These are phyloP conservation scores for Malurus melanocephalus DNA, from an alignment of 2,113 vertebrate species.

Conservation along the genomic window DNA sequence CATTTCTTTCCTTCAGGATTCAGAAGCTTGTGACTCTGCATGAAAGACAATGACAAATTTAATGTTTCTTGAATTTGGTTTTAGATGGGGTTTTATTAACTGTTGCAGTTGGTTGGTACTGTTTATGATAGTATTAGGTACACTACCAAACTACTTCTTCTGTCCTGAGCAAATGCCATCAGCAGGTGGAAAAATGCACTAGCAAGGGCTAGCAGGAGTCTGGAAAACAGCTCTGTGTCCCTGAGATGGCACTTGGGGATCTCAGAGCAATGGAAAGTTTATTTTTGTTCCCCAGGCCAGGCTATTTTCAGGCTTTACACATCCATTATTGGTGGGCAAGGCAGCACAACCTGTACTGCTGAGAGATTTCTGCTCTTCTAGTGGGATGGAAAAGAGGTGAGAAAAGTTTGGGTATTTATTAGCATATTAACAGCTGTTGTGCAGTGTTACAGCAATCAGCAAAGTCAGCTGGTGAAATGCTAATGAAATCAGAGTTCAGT, in stretches of 20 bases:
- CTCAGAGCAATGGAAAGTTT: not conserved
- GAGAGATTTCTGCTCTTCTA: not conserved
- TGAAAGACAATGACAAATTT: not conserved
- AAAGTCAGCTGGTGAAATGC: not conserved
- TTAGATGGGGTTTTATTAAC: not conserved
- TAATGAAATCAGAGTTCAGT: not conserved
- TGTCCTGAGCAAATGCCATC: accelerated
- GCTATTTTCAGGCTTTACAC: not conserved
- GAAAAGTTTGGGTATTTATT: not conserved
- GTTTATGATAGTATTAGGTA: not conserved
- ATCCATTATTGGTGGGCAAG: accelerated
- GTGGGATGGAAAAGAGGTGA: not conserved
- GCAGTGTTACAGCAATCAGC: not conserved
- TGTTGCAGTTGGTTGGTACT: not conserved
- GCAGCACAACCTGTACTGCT: not conserved
- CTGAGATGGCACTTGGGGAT: not conserved
- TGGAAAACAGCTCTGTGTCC: not conserved
- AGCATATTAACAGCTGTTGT: not conserved
- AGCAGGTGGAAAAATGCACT: not conserved
- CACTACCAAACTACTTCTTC: accelerated
- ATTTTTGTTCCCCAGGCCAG: not conserved
- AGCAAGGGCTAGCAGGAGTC: accelerated
- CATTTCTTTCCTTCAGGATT: not conserved
- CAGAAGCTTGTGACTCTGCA: not conserved
- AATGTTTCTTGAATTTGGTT: not conserved